phyloP scores from a whole-genome alignment of 2,888 invertebrate genomes.

The Iphiclides podalirius region DNA sequence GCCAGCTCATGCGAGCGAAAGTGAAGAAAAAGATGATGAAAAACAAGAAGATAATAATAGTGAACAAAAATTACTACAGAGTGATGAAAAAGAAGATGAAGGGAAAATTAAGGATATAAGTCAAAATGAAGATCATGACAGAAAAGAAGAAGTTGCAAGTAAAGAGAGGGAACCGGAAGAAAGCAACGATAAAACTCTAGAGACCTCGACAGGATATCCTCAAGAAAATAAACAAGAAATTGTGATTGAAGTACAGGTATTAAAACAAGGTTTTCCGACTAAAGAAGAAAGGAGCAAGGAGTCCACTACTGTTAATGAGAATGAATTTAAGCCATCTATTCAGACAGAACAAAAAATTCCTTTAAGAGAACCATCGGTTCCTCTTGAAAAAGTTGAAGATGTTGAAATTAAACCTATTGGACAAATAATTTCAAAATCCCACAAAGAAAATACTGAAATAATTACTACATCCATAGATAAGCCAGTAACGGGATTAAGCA shows the following conservation, averaged over 20 bases:
- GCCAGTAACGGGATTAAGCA: slow-evolving; percentile 52
- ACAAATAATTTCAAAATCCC: slow-evolving; percentile 58
- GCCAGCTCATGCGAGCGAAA: slow-evolving; percentile 27
- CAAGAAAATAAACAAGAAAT: slow-evolving; percentile 27
- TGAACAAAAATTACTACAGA: slow-evolving; percentile 21
- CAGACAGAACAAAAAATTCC: slow-evolving; percentile 45
- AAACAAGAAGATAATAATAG: slow-evolving; percentile 26
- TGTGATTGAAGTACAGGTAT: slow-evolving; percentile 30
- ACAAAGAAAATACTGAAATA: slow-evolving; percentile 65
- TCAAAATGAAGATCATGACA: slow-evolving; percentile 32
- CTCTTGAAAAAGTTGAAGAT: slow-evolving; percentile 69
- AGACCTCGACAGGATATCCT: slow-evolving; percentile 20
- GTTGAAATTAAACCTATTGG: slow-evolving; percentile 73
- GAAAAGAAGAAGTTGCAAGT: slow-evolving; percentile 28
- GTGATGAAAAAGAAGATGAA: slow-evolving; percentile 28
- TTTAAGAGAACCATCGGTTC: slow-evolving; percentile 63
- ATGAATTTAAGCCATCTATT: slow-evolving; percentile 28
- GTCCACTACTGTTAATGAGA: slow-evolving; percentile 7
- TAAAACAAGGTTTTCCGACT: slow-evolving; percentile 21
- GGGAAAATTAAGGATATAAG: slow-evolving; percentile 34
- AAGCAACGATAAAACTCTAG: slow-evolving; percentile 28
- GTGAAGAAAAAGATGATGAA: slow-evolving; percentile 21
- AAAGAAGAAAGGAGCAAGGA: slow-evolving; percentile 29
- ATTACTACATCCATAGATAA: slow-evolving; percentile 52
- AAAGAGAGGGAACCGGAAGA: slow-evolving; percentile 23